Evolutionary conservation across 2,888 invertebrate species (phyloP).

Genomic region (Sesamia inferens): DNA sequence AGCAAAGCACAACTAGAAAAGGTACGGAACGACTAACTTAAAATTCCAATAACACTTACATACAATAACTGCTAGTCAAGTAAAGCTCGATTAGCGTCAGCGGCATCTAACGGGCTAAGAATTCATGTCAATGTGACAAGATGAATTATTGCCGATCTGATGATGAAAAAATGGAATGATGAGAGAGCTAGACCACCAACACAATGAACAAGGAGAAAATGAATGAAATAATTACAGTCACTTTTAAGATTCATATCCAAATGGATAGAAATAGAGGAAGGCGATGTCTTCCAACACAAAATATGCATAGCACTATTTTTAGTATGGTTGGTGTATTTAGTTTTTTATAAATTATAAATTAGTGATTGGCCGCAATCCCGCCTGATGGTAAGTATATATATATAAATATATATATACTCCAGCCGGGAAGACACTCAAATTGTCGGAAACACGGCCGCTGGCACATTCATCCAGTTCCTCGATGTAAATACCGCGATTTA

Average conservation of each 20-base stretch:
- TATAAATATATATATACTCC: too few species aligned
- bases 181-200: not conserved
- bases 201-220: not conserved
- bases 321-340: too few species aligned
- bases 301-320: too few species aligned
- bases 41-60: not conserved
- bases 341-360: too few species aligned
- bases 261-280: not conserved
- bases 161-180: too few species aligned
- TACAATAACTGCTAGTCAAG: not conserved
- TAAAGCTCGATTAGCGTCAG: not conserved
- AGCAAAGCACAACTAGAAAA: slow-evolving; percentile 73
- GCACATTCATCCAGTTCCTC: too few species aligned
- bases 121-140: not conserved
- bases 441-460: too few species aligned
- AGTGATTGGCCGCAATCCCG: too few species aligned
- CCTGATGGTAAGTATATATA: too few species aligned
- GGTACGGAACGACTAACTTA: slow-evolving; percentile 68
- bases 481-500: too few species aligned
- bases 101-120: not conserved
- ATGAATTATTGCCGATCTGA: not conserved
- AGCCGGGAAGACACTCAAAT: too few species aligned
- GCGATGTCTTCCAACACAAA: not conserved
- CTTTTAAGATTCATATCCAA: not conserved
- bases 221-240: not conserved